Percentiles rank a stretch among this genome's conserved stretches.
Evolutionary conservation across 2,888 invertebrate species (phyloP).

Genomic region (Cylindroiulus punctatus): DNA sequence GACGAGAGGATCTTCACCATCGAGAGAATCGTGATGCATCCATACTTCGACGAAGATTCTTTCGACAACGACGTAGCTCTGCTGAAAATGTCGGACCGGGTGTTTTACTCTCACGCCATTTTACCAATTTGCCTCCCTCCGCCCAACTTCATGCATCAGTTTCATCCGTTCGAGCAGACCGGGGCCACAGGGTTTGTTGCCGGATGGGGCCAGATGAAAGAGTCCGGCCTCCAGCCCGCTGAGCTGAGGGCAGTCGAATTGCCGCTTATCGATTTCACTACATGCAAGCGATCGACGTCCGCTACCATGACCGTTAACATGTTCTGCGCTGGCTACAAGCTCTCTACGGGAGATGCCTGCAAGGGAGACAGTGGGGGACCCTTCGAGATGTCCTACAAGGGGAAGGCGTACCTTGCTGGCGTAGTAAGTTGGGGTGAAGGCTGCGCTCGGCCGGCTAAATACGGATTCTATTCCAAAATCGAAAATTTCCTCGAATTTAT

Average conservation of each 20-base stretch:
- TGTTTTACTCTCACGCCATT: constrained; percentile 60
- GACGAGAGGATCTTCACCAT: constrained; percentile 51
- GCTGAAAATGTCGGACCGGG: constrained; percentile 58
- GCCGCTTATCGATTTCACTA: constrained; percentile 60
- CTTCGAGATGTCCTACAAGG: constrained; percentile 59
- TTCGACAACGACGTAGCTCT: constrained; percentile 58
- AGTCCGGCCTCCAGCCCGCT: constrained; percentile 60
- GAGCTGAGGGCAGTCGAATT: constrained; percentile 61
- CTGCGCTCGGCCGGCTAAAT: constrained; percentile 61
- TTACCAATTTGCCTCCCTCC: constrained; percentile 60
- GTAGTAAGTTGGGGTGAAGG: constrained; percentile 63
- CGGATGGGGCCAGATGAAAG: constrained; percentile 62
- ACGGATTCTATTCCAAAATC: constrained; percentile 62
- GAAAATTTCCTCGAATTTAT: constrained; percentile 61
- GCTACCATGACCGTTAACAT: constrained; percentile 58
- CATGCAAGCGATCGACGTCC: constrained; percentile 60
- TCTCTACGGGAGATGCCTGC: constrained; percentile 62
- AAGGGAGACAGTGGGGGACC: constrained; percentile 63
- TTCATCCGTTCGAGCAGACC: constrained; percentile 51
- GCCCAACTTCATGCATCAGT: constrained; percentile 50
- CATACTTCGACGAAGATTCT: constrained; percentile 54
- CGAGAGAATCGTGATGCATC: constrained; percentile 54
- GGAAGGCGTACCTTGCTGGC: constrained; percentile 61
- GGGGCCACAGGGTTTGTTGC: constrained; percentile 60
- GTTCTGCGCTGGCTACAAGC: constrained; percentile 62